These are phyloP conservation scores for Cuniculus paca DNA, from an alignment of 2,797 vertebrate species.

Conservation along the genomic window DNA sequence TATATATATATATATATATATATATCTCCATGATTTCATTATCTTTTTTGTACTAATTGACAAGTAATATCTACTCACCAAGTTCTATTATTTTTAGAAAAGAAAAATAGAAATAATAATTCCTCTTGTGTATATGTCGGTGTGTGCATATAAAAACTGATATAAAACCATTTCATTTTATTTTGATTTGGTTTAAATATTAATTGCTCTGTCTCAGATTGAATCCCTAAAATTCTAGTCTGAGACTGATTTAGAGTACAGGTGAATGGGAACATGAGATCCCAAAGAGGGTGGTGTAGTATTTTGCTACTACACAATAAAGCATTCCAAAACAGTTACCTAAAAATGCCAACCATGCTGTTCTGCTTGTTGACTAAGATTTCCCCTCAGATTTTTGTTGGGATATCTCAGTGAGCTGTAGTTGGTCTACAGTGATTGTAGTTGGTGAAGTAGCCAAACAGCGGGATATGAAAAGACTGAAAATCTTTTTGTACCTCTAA, in stretches of 20 bases:
- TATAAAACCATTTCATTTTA: slow-evolving; percentile 3
- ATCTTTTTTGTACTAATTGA: not conserved
- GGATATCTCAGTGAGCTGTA: not conserved
- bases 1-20: not conserved
- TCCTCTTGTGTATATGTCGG: not conserved
- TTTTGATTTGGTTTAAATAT: not conserved
- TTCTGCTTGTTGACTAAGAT: not conserved
- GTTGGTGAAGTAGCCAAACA: not conserved
- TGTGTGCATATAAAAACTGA: not conserved
- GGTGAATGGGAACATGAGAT: not conserved
- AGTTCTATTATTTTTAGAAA: not conserved
- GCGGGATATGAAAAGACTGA: rapidly evolving
- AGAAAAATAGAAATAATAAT: not conserved
- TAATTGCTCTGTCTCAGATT: not conserved
- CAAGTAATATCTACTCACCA: not conserved
- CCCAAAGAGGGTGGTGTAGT: not conserved
- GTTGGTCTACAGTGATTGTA: not conserved
- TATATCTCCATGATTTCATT: not conserved
- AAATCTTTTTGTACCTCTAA: not conserved
- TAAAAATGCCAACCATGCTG: not conserved
- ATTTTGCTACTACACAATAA: not conserved
- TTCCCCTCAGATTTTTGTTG: not conserved
- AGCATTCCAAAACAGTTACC: not conserved
- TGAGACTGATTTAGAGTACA: not conserved
- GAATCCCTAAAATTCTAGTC: not conserved